These are phyloP conservation scores for Cherax destructor DNA, from an alignment of 1,140 invertebrate species.

Conservation along the genomic window DNA sequence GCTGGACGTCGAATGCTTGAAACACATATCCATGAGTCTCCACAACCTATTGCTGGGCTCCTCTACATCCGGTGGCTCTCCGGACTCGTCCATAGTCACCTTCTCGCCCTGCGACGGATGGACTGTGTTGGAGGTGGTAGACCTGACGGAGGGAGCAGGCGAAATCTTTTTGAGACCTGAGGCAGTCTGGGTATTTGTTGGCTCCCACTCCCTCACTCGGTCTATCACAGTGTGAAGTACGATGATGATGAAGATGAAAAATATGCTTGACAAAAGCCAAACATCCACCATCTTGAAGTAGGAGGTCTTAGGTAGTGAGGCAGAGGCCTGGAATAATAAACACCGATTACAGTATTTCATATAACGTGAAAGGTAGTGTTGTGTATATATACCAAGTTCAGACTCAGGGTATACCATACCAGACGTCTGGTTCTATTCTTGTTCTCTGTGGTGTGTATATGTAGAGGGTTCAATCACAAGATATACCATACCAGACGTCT, in stretches of 20 bases:
- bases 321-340: slow-evolving; percentile 57
- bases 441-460: too few species aligned
- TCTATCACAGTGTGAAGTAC: slow-evolving; percentile 70
- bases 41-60: slow-evolving; percentile 16
- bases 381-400: too few species aligned
- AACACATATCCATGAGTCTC: slow-evolving; percentile 14
- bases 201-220: slow-evolving; percentile 54
- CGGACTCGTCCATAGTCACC: neutral
- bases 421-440: too few species aligned
- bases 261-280: slow-evolving; percentile 71
- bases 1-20: slow-evolving; percentile 21
- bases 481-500: too few species aligned
- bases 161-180: slow-evolving; percentile 1
- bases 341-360: too few species aligned
- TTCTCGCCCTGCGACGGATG: slow-evolving; percentile 6
- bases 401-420: too few species aligned
- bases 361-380: neutral
- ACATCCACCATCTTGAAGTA: slow-evolving; percentile 72
- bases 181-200: slow-evolving; percentile 3
- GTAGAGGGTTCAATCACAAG: too few species aligned
- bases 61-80: slow-evolving; percentile 41
- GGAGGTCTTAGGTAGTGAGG: slow-evolving; percentile 70
- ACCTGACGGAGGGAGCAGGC: slow-evolving; percentile 20
- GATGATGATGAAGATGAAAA: slow-evolving; percentile 72
- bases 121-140: slow-evolving; percentile 42